Evolutionary conservation across 2,797 vertebrate species (phyloP), one percentile per base, ranked within the genome.

Genomic region (Carapus acus): DNA sequence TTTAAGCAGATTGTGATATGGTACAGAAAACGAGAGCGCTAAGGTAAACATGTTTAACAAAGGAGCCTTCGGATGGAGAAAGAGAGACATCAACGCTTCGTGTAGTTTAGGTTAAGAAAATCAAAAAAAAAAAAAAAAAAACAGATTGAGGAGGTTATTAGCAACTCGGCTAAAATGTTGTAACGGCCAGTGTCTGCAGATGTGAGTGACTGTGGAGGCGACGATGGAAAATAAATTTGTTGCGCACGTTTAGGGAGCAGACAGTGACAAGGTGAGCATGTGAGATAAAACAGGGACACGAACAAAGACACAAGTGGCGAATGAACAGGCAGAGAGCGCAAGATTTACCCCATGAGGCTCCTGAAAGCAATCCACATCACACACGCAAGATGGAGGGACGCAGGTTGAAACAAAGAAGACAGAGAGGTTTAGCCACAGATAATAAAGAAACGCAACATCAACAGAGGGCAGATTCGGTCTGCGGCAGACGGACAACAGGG

Each of bases 261-360:
- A 15, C 31, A 2, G 50, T 33, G 22, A 20, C 38, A 49, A 66
- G 60, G 27, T 66, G 52, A 41, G 67, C 37, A 62, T 17, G 22
- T 60, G 11, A 76, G 60, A 73, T 40, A 73, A 60, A 74, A 75
- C 8, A 53, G 16, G 27, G 34, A 54, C 42, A 66, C 18, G 33
- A 50, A 36, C 24, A 74, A 39, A 39, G 17, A 57, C 45, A 78
- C 11, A 65, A 43, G 18, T 23, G 8, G 33, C 47, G 65, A 44
- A 65, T 38, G 66, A 51, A 58, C 43, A 73, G 34, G 39, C 23
- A 54, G 7, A 45, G 67, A 76, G 57, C 69, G 68, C 61, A 78
- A 67, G 59, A 85, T 84, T 94, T 97, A 97, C 96, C 94, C 94
- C 92, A 92, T 92, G 72, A 97, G 90, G 90, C 94, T 98, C 91